phyloP scores from a whole-genome alignment of 2,888 invertebrate species.

The Apamea sordens region DNA sequence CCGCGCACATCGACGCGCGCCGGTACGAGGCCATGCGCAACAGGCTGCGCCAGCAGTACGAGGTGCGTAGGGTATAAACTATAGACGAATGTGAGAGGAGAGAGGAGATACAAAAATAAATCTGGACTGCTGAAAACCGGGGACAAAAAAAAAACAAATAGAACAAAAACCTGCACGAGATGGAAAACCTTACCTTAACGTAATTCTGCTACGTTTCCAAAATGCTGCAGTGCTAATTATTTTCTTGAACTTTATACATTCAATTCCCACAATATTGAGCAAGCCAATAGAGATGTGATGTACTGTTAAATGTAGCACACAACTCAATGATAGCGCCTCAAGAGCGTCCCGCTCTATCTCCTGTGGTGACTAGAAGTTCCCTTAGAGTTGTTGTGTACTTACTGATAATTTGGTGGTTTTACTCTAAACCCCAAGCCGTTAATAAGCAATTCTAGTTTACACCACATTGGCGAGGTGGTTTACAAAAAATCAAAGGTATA shows the following conservation, averaged over 20 bases:
- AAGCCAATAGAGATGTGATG: not conserved
- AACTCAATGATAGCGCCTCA: no score
- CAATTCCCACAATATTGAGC: not conserved
- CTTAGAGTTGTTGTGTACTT: no score
- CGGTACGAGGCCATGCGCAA: constrained; percentile 97
- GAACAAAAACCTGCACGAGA: no score
- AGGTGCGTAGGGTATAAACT: constrained; percentile 66
- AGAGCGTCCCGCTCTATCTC: no score
- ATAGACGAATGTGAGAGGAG: no score
- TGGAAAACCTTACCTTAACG: not conserved
- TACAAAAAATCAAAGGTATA: not conserved
- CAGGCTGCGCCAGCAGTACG: constrained; percentile 95
- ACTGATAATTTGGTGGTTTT: no score
- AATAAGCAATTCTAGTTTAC: no score
- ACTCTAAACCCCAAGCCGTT: no score
- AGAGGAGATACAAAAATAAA: not conserved
- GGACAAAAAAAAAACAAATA: not conserved
- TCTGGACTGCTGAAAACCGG: not conserved
- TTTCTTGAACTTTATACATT: not conserved
- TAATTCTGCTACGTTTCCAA: not conserved
- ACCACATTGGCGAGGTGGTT: not conserved
- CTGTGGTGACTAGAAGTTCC: no score
- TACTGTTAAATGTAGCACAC: no score
- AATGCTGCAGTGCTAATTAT: not conserved
- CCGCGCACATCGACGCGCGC: constrained; percentile 94